Evolutionary conservation across 2,888 invertebrate genomes (phyloP).

Genomic region (Lasioglossum calceatum): DNA sequence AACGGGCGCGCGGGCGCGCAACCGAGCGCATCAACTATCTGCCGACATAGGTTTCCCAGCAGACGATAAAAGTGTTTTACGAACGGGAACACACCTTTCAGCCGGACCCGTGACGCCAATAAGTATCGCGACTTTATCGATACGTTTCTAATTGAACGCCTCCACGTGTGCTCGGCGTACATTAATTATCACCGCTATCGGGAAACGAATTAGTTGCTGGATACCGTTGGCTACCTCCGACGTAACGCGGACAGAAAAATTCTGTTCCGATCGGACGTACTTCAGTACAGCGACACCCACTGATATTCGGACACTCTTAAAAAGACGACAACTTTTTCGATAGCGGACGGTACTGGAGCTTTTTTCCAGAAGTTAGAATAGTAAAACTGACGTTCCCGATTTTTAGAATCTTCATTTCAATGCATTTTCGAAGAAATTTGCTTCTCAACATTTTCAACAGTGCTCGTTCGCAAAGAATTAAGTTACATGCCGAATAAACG

Average conservation of each 20-base stretch:
- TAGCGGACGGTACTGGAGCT: no score
- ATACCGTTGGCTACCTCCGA: neutral
- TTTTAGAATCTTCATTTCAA: neutral
- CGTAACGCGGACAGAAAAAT: neutral
- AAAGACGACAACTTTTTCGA: no score
- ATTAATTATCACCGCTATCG: constrained; percentile 50
- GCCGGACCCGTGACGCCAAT: constrained; percentile 19
- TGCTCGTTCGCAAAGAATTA: neutral
- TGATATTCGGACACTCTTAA: no score
- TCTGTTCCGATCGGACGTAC: neutral
- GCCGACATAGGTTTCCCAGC: neutral
- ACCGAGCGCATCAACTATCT: neutral
- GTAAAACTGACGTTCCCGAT: neutral
- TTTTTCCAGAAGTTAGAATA: no score
- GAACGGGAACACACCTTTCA: constrained; percentile 11
- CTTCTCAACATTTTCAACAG: neutral
- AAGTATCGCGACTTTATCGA: constrained; percentile 47
- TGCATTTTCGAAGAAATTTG: no score
- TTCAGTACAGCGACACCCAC: no score
- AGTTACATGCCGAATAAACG: neutral
- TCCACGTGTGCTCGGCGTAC: constrained; percentile 24
- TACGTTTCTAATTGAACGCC: constrained; percentile 35
- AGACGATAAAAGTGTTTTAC: constrained; percentile 25
- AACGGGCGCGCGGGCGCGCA: neutral
- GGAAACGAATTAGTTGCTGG: constrained; percentile 10